Percentiles rank a stretch among this genome's conserved stretches.
Evolutionary conservation across 2,888 invertebrate species (phyloP).

Genomic region (Rhamnusium bicolor): DNA sequence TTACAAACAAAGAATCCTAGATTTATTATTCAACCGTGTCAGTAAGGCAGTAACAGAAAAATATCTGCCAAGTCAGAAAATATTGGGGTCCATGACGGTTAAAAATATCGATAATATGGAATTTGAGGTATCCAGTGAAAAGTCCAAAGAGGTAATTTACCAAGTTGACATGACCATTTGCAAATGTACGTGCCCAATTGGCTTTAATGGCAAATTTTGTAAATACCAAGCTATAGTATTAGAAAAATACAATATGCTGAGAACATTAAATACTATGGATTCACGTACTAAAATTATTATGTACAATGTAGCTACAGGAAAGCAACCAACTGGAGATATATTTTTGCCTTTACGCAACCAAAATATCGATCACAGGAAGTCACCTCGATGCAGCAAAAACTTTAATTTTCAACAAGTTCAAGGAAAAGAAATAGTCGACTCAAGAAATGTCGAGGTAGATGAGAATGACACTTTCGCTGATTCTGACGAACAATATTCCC

Average conservation of each 20-base stretch:
- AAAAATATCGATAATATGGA: not conserved
- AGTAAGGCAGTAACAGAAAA: not conserved
- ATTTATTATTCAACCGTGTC: not conserved
- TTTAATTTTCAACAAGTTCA: no score
- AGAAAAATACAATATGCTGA: not conserved
- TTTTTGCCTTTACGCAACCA: not conserved
- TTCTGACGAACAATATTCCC: no score
- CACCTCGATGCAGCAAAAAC: no score
- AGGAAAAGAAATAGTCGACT: no score
- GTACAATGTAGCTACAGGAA: not conserved
- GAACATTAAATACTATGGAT: not conserved
- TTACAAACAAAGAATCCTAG: constrained; percentile 14
- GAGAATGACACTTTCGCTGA: no score
- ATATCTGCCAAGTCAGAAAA: not conserved
- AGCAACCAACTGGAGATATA: not conserved
- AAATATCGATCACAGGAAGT: no score
- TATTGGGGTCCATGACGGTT: not conserved
- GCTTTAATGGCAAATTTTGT: constrained; percentile 12
- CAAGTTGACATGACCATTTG: not conserved
- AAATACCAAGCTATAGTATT: constrained; percentile 3
- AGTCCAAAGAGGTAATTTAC: not conserved
- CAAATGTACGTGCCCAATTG: constrained; percentile 1
- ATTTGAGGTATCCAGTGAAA: constrained; percentile 1
- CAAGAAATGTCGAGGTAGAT: no score
- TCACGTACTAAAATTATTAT: not conserved